Evolutionary conservation across 2,888 invertebrate species (phyloP).

Genomic region (Drosophila kambysellisi): DNA sequence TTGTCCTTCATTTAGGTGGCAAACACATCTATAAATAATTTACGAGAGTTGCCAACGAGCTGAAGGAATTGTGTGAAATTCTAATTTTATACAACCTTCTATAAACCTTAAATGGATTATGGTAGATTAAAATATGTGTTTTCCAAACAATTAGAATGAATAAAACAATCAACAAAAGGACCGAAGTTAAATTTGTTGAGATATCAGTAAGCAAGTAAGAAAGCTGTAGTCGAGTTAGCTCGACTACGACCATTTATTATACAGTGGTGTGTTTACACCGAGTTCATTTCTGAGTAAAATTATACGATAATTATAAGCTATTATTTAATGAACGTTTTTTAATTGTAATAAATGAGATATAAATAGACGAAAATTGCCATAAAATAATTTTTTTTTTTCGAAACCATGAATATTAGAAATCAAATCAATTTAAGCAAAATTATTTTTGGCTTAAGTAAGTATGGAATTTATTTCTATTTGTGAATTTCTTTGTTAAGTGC

Average conservation of each 20-base stretch:
- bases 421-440: not conserved
- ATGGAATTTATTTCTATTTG: not conserved
- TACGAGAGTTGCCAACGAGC: not conserved
- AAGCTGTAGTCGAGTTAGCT: too few species aligned
- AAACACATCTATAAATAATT: not conserved
- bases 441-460: not conserved
- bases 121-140: not conserved
- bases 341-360: not conserved
- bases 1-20: not conserved
- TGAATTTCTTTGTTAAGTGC: not conserved
- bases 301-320: not conserved
- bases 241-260: too few species aligned
- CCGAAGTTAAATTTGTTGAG: not conserved
- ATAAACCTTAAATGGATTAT: not conserved
- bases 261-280: not conserved
- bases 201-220: not conserved
- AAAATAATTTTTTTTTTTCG: not conserved
- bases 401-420: not conserved
- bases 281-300: not conserved
- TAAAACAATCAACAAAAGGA: not conserved
- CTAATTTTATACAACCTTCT: not conserved
- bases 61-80: not conserved
- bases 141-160: not conserved
- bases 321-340: not conserved
- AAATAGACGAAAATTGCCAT: not conserved